A percentile compares a stretch with the other conserved stretches of the same genome.
phyloP scores from a whole-genome alignment of 2,888 invertebrate genomes.

The Dicycla oo region DNA sequence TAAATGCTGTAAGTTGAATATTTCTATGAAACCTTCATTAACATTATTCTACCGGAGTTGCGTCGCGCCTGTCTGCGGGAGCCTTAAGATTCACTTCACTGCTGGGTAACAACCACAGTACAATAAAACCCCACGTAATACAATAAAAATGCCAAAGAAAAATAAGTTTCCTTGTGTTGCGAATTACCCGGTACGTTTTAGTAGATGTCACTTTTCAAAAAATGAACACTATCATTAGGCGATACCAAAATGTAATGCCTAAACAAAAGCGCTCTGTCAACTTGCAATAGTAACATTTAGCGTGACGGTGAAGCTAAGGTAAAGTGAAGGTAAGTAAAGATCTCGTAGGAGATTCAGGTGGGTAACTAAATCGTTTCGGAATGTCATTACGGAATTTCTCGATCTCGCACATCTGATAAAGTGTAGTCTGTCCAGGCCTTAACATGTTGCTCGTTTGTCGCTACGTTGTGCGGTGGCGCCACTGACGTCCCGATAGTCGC shows the following conservation, averaged over 20 bases:
- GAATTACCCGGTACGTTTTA: not conserved
- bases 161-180: not conserved
- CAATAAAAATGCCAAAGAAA: not conserved
- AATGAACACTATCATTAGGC: not conserved
- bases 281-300: not conserved
- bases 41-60: too few relatives aligned
- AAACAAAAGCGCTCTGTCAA: not conserved
- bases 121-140: too few relatives aligned
- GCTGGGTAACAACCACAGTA: too few relatives aligned
- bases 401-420: constrained; percentile 28
- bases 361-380: not conserved
- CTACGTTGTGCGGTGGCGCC: constrained; percentile 78
- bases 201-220: not conserved
- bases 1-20: not conserved
- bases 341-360: not conserved
- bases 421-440: constrained; percentile 64
- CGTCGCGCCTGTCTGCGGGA: too few relatives aligned
- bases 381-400: constrained; percentile 16
- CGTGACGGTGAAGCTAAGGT: not conserved
- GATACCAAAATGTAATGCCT: not conserved
- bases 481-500: constrained; percentile 71
- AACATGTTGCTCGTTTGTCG: constrained; percentile 74
- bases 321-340: not conserved
- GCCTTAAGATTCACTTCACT: not conserved
- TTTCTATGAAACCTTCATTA: too few relatives aligned